These are phyloP conservation scores for Meda fulgida DNA, from an alignment of 2,797 vertebrate genomes.

Conservation along the genomic window DNA sequence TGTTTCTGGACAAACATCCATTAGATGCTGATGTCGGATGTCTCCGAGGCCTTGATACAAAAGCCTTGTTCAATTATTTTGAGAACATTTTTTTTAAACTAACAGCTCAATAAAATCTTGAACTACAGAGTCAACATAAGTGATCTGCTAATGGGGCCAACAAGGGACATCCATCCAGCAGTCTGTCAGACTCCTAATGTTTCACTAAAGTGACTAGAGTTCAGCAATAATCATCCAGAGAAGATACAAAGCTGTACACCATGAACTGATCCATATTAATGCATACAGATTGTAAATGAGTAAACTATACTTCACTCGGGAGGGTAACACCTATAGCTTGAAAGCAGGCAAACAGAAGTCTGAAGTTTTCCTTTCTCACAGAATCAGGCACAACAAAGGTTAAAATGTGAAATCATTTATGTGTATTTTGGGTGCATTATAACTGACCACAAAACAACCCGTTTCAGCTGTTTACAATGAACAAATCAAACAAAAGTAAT, in stretches of 20 bases:
- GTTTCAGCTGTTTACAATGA: no score
- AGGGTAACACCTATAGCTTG: neutral
- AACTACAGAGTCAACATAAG: neutral
- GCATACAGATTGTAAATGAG: neutral
- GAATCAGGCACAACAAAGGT: neutral
- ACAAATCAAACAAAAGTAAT: no score
- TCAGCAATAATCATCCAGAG: neutral
- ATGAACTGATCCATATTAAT: conserved; percentile 1
- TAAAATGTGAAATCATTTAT: neutral
- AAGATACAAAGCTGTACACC: neutral
- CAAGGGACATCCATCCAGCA: neutral
- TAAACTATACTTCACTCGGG: neutral
- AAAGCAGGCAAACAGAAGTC: neutral
- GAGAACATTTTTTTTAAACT: neutral
- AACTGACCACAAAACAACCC: neutral
- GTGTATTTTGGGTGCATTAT: neutral
- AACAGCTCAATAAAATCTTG: conserved; percentile 28
- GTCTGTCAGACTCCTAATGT: neutral
- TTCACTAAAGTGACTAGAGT: neutral
- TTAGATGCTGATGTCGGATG: conserved; percentile 37
- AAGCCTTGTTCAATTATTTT: conserved; percentile 33
- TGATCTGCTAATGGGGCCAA: conserved; percentile 13
- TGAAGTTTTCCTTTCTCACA: neutral
- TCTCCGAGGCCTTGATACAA: neutral
- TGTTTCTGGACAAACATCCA: conserved; percentile 36